These are phyloP conservation scores for Brachirus orientalis DNA, from an alignment of 2,113 vertebrate species.

Conservation along the genomic window DNA sequence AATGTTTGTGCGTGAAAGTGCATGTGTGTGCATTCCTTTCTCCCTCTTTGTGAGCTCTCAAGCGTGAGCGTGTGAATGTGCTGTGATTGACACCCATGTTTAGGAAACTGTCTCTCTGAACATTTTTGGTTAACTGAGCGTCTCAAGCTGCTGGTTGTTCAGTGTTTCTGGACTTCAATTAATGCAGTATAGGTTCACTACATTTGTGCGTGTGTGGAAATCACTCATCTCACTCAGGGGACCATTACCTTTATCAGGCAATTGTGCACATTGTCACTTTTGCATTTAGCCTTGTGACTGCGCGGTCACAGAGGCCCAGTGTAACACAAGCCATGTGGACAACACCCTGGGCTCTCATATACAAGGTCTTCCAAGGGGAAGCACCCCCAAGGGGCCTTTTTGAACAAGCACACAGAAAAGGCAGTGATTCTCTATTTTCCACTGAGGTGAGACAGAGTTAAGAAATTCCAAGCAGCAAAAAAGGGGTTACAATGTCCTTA, in stretches of 20 bases:
- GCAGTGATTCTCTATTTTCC: conserved; percentile 87
- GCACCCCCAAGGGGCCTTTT: conserved; percentile 88
- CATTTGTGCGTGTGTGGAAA: conserved; percentile 80
- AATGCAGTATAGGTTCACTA: conserved; percentile 55
- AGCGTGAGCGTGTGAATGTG: conserved; percentile 35
- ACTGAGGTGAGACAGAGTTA: conserved; percentile 75
- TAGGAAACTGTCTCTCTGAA: conserved; percentile 56
- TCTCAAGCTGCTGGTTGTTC: conserved; percentile 52
- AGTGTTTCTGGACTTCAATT: conserved; percentile 70
- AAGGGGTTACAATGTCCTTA: too few relatives aligned
- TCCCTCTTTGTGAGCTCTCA: conserved; percentile 44
- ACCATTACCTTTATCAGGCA: conserved; percentile 93
- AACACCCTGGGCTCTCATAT: conserved; percentile 90
- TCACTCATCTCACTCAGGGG: conserved; percentile 93
- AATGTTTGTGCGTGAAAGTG: conserved; percentile 3
- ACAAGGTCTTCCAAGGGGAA: conserved; percentile 89
- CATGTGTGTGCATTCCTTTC: conserved; percentile 26
- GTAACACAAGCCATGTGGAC: conserved; percentile 89
- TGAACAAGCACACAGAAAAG: conserved; percentile 83
- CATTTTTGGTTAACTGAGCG: conserved; percentile 50
- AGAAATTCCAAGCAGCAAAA: conserved; percentile 7
- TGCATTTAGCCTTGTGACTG: conserved; percentile 91
- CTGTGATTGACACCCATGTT: conserved; percentile 67
- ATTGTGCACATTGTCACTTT: conserved; percentile 98
- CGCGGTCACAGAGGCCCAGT: conserved; percentile 85